Conservation (phyloP, 1,140 invertebrate species). For the Lerema accius region DNA sequence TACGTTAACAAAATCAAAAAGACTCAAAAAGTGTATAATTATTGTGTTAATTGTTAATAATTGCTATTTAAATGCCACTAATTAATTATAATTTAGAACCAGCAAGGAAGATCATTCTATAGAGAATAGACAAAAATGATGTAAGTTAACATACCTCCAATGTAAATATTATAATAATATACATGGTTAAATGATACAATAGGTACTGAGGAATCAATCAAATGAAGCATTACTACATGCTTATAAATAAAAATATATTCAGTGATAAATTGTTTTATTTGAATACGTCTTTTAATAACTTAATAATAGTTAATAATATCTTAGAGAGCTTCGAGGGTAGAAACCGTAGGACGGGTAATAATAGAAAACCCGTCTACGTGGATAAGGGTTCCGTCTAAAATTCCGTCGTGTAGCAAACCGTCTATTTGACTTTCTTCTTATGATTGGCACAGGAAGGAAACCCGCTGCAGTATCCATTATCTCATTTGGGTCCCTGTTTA, state of each 20-base stretch:
- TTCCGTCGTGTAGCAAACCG: slow-evolving; percentile 53
- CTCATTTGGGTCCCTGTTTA: slow-evolving; percentile 59
- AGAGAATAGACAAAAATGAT: slow-evolving; percentile 8
- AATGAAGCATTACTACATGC: slow-evolving; percentile 48
- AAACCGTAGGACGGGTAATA: slow-evolving; percentile 61
- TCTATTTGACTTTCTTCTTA: slow-evolving; percentile 49
- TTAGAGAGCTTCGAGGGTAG: slow-evolving; percentile 67
- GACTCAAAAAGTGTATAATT: slow-evolving; percentile 8
- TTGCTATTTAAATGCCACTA: slow-evolving; percentile 45
- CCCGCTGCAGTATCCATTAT: slow-evolving; percentile 72
- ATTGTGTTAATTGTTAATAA: slow-evolving; percentile 8
- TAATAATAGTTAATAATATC: slow-evolving; percentile 52
- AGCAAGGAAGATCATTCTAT: slow-evolving; percentile 41
- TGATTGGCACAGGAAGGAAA: slow-evolving; percentile 60
- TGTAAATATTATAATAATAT: slow-evolving; percentile 59
- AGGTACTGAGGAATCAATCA: slow-evolving; percentile 22
- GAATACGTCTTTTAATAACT: slow-evolving; percentile 23
- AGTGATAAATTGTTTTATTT: slow-evolving; percentile 60
- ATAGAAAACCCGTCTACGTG: slow-evolving; percentile 49
- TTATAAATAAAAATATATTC: slow-evolving; percentile 48
- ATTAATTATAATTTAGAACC: slow-evolving; percentile 45
- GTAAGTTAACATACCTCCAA: slow-evolving; percentile 28
- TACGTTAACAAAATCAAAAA: slow-evolving; percentile 17
- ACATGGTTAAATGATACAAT: slow-evolving; percentile 46
- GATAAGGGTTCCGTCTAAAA: slow-evolving; percentile 51